Evolutionary conservation across 2,797 vertebrate genomes (phyloP), one percentile per base, ranked within the genome.

Genomic region (Benthosema pterotum): DNA sequence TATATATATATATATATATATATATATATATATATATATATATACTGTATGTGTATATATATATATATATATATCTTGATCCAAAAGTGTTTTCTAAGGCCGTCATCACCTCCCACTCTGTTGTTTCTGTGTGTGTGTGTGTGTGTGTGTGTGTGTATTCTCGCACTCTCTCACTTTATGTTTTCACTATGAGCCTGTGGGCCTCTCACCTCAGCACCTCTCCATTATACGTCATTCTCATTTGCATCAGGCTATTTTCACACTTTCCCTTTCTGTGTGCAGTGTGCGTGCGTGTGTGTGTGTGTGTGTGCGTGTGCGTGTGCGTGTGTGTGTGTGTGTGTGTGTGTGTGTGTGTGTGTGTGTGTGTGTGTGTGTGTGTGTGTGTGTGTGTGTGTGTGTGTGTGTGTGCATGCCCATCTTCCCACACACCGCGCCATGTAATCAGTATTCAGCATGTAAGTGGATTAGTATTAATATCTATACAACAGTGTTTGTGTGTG

Each of bases 31-130:
- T 22, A 25, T 25, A 25, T 25, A 25, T 25, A 25, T 25, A 25
- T 25, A 25, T 25, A 13, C 18, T 52, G 52, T 50, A 17, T 14
- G 15, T 47, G 19, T 47, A 22, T 22, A 22, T 22, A 22, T 22
- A 22, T 22, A 25, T 25, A 25, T 25, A 25, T 25, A 25, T 25
- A 25, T 25, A 25, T 25, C 11, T 15, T 52, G 52, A 43, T n/a
- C n/a, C n/a, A n/a, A n/a, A n/a, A n/a, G n/a, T n/a, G 57, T 25
- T 38, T 16, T 63, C 55, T 64, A 53, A 56, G 16, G 64, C 57
- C 62, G 60, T 52, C 69, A 71, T 71, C 72, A 72, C 61, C 71
- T 60, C 70, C 71, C 65, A 57, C 71, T 61, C 42, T 59, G 60
- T 66, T 57, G 38, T 57, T 46, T 50, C 46, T 3, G 32, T 43